These are phyloP conservation scores for Galerucella calmariensis DNA, from an alignment of 2,888 invertebrate species.

Conservation along the genomic window DNA sequence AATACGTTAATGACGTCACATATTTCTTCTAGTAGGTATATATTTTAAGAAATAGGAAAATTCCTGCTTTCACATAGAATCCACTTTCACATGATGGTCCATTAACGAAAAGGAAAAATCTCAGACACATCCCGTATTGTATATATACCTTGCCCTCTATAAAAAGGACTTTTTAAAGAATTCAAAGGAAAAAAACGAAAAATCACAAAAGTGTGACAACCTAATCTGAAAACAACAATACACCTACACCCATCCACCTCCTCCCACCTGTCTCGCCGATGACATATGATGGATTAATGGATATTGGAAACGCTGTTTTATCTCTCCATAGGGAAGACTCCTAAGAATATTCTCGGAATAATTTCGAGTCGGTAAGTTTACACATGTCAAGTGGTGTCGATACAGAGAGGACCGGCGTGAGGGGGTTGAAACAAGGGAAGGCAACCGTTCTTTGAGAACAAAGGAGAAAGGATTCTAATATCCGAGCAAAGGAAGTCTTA, in stretches of 20 bases:
- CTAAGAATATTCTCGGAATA: slow-evolving; percentile 25
- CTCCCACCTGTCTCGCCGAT: slow-evolving; percentile 51
- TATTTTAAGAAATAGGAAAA: too few species aligned
- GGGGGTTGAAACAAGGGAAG: slow-evolving; percentile 39
- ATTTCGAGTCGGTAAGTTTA: slow-evolving; percentile 30
- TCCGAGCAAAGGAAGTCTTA: slow-evolving; percentile 34
- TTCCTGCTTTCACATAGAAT: too few species aligned
- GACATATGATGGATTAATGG: slow-evolving; percentile 84
- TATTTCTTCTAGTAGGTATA: too few species aligned
- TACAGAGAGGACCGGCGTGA: slow-evolving; percentile 50
- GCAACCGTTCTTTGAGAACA: slow-evolving; percentile 41
- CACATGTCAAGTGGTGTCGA: slow-evolving; percentile 63
- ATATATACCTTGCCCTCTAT: not conserved
- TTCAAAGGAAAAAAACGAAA: slow-evolving; percentile 20
- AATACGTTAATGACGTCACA: too few species aligned
- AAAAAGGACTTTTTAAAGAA: slow-evolving; percentile 24
- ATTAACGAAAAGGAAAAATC: too few species aligned
- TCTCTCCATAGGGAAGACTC: slow-evolving; percentile 46
- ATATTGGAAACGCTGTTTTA: slow-evolving; percentile 73
- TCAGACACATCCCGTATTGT: not conserved
- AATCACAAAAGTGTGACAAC: slow-evolving; percentile 24
- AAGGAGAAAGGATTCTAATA: slow-evolving; percentile 41
- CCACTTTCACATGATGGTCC: too few species aligned
- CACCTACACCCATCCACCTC: slow-evolving; percentile 37
- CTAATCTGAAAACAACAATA: slow-evolving; percentile 46